Percentiles rank a stretch among this genome's conserved stretches.
Evolutionary conservation across 2,797 vertebrate species (phyloP).

Genomic region (Pachyuromys duprasi): DNA sequence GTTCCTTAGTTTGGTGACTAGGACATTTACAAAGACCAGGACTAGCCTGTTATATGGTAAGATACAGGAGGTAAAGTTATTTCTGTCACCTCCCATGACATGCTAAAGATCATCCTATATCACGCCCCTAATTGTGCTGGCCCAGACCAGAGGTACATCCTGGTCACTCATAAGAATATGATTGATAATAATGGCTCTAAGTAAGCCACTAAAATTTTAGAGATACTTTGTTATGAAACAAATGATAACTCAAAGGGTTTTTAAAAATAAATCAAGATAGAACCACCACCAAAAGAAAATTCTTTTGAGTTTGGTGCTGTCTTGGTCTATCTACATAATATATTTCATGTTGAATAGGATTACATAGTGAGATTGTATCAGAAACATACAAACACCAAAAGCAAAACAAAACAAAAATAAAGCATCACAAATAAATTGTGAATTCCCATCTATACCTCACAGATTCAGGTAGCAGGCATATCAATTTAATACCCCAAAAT

Average conservation of each 20-base stretch:
- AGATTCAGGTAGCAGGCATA: background rate
- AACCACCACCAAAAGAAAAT: background rate
- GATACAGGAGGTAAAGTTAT: background rate
- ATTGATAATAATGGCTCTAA: background rate
- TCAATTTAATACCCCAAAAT: background rate
- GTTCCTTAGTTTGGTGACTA: background rate
- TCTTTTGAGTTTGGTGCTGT: background rate
- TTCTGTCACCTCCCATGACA: background rate
- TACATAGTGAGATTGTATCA: conserved; percentile 9
- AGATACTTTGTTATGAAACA: background rate
- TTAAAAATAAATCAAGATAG: conserved; percentile 40
- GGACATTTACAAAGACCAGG: no score
- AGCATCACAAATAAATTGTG: background rate
- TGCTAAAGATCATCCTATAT: background rate
- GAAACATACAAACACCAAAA: background rate
- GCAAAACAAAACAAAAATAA: background rate
- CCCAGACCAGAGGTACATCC: background rate
- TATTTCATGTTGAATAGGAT: background rate
- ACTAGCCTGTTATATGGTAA: background rate
- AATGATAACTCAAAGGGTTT: background rate
- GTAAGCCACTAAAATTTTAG: background rate
- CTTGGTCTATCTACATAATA: background rate
- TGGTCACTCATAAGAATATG: background rate
- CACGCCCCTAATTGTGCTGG: background rate
- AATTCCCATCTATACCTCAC: background rate